Evolutionary conservation across 2,888 invertebrate genomes (phyloP).

Genomic region (Nomada fucata): DNA sequence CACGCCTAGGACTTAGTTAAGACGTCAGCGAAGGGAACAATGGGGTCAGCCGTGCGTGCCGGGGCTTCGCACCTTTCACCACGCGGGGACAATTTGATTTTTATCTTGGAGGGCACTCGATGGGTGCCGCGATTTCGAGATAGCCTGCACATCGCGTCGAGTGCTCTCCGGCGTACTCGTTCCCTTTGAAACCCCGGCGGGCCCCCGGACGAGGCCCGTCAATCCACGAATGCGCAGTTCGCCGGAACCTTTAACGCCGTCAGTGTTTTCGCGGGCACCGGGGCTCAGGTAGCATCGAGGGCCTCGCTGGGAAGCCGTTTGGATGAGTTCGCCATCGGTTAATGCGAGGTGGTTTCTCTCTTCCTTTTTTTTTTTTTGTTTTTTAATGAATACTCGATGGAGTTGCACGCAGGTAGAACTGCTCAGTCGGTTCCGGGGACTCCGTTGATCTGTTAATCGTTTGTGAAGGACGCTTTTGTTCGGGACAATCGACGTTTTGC

Average conservation of each 20-base stretch:
- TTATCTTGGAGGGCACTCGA: constrained; percentile 84
- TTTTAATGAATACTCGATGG: background rate
- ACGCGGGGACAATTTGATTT: constrained; percentile 79
- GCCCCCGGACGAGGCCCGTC: constrained; percentile 26
- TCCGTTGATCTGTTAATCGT: background rate
- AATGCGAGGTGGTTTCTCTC: background rate
- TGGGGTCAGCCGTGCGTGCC: constrained; percentile 82
- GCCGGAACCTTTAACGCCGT: constrained; percentile 29
- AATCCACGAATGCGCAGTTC: constrained; percentile 60
- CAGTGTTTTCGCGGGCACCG: constrained; percentile 6
- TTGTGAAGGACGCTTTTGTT: background rate
- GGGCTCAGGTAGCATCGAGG: constrained; percentile 6
- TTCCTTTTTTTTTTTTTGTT: no score
- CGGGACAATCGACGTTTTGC: background rate
- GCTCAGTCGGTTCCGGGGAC: background rate
- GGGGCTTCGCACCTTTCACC: constrained; percentile 82
- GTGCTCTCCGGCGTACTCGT: constrained; percentile 75
- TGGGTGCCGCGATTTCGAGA: constrained; percentile 82
- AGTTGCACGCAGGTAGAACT: background rate
- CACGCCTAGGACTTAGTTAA: constrained; percentile 66
- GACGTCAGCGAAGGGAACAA: constrained; percentile 81
- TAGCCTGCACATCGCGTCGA: constrained; percentile 79
- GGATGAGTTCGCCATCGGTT: background rate
- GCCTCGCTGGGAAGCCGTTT: background rate
- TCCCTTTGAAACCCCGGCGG: constrained; percentile 9